Conservation (phyloP, 2,888 invertebrate genomes). For the Temnothorax unifasciatus region DNA sequence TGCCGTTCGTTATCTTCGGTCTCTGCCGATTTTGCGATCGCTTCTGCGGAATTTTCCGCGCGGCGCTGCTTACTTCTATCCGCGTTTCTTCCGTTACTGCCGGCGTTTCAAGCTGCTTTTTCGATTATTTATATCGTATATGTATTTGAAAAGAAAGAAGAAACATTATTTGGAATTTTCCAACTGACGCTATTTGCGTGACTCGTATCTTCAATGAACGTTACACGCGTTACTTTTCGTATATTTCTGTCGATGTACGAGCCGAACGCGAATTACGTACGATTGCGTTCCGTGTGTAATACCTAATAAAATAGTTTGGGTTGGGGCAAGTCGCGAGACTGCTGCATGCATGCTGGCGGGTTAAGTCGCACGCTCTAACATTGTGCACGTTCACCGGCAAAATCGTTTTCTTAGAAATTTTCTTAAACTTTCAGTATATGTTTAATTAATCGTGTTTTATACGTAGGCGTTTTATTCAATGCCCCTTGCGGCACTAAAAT, state of each 20-base stretch:
- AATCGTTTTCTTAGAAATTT: too few species aligned
- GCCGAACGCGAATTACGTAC: background rate
- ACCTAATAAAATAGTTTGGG: slow-evolving; percentile 31
- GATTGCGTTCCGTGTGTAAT: background rate
- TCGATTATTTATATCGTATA: background rate
- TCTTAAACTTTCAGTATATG: too few species aligned
- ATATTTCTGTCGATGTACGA: background rate
- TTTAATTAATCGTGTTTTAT: too few species aligned
- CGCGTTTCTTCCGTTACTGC: too few species aligned
- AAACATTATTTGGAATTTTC: background rate
- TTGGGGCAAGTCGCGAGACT: slow-evolving; percentile 21
- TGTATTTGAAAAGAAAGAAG: background rate
- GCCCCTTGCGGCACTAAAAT: too few species aligned
- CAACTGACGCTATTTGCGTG: background rate
- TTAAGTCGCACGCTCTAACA: slow-evolving; percentile 54
- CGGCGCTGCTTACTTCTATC: background rate
- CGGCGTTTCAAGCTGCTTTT: slow-evolving; percentile 11
- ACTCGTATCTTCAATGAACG: background rate
- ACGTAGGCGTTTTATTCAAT: too few species aligned
- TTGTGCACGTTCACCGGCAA: too few species aligned
- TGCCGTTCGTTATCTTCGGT: slow-evolving; percentile 11
- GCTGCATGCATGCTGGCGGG: background rate
- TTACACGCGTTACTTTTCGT: background rate
- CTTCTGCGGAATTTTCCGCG: background rate
- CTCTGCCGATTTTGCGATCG: slow-evolving; percentile 21